Conservation (phyloP, 2,888 invertebrate species). For the Heliconius hortense region DNA sequence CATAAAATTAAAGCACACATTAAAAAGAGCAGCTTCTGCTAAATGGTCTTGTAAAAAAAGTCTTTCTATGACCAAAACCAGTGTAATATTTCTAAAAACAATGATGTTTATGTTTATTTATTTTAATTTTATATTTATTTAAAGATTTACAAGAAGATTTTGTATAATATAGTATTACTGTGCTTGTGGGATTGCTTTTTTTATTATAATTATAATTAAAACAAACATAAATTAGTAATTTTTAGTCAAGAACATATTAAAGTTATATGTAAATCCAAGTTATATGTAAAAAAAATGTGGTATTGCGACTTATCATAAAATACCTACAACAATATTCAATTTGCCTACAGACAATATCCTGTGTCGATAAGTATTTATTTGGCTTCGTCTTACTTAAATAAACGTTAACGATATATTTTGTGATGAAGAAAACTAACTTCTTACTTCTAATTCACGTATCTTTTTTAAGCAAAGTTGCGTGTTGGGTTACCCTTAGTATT, state of each 20-base stretch:
- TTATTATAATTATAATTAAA: background rate
- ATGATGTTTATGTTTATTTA: constrained; percentile 1
- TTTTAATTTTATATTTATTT: background rate
- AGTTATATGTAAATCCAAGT: background rate
- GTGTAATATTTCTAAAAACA: background rate
- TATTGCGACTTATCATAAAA: constrained; percentile 56
- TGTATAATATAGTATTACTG: background rate
- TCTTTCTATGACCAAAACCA: constrained; percentile 44
- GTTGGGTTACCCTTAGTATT: too few relatives aligned
- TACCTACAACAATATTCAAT: constrained; percentile 46
- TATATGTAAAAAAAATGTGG: constrained; percentile 46
- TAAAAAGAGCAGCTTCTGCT: constrained; percentile 74
- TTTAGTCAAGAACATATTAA: background rate
- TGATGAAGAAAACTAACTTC: background rate
- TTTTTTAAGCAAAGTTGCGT: too few relatives aligned
- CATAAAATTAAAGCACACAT: constrained; percentile 77
- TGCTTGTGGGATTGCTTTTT: background rate
- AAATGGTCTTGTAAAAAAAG: constrained; percentile 70
- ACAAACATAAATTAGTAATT: background rate
- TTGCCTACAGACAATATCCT: constrained; percentile 58
- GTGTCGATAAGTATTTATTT: constrained; percentile 57
- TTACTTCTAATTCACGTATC: too few relatives aligned
- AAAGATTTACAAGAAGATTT: background rate
- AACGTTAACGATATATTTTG: background rate
- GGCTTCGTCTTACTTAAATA: background rate